Evolutionary conservation across 2,888 invertebrate genomes (phyloP).

Genomic region (Incurvaria masculella): DNA sequence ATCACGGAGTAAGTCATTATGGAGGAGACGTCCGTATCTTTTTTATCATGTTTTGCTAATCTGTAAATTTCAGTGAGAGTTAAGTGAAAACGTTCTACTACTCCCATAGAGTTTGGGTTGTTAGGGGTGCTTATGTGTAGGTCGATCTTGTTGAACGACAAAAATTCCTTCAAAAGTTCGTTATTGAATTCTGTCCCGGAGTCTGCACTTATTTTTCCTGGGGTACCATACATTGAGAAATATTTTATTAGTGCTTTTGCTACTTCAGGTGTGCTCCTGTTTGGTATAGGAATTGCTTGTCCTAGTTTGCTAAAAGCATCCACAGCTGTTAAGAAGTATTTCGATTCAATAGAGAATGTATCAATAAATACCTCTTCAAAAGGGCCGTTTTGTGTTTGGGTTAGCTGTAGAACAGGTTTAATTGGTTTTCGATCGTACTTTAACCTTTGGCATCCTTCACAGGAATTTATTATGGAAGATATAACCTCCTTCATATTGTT

Average conservation of each 20-base stretch:
- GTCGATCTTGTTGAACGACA: background rate
- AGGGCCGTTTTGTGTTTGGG: slow-evolving; percentile 17
- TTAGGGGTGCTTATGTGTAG: background rate
- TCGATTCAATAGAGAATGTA: slow-evolving; percentile 12
- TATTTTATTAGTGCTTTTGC: slow-evolving; percentile 13
- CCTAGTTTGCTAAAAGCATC: slow-evolving; percentile 17
- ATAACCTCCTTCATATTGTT: slow-evolving; percentile 12
- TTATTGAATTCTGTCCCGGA: background rate
- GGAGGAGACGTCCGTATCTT: background rate
- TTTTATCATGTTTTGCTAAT: slow-evolving; percentile 2
- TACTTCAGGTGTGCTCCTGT: slow-evolving; percentile 12
- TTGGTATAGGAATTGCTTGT: slow-evolving; percentile 12
- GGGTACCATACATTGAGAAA: slow-evolving; percentile 10
- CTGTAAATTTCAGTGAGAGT: background rate
- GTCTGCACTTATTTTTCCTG: background rate
- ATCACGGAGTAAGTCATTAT: slow-evolving; percentile 3
- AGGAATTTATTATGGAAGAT: slow-evolving; percentile 15
- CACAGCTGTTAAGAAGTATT: slow-evolving; percentile 12
- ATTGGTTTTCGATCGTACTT: slow-evolving; percentile 16
- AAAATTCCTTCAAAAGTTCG: background rate
- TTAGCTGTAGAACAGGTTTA: slow-evolving; percentile 17
- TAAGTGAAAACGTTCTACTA: background rate
- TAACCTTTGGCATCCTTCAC: slow-evolving; percentile 17
- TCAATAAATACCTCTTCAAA: slow-evolving; percentile 19
- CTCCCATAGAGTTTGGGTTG: background rate